Conservation (phyloP, 2,888 invertebrate genomes). For the Harpalus rufipes region DNA sequence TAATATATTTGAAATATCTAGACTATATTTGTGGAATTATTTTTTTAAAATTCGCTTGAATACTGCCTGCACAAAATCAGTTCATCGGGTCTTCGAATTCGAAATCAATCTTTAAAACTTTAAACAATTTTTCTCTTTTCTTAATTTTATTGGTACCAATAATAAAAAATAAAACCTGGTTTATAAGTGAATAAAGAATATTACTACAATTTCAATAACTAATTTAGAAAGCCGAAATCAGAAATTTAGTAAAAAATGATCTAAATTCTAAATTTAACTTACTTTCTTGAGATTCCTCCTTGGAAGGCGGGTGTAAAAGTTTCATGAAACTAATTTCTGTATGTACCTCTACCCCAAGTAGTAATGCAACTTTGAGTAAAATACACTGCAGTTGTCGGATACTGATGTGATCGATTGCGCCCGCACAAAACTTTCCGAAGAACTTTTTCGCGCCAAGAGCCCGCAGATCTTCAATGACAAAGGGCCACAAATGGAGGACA, state of each 20-base stretch:
- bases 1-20: too few relatives aligned
- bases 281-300: constrained; percentile 81
- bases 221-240: too few relatives aligned
- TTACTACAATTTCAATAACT: too few relatives aligned
- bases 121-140: too few relatives aligned
- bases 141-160: background rate
- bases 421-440: constrained; percentile 99
- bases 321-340: constrained; percentile 94
- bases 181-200: background rate
- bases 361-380: constrained; percentile 94
- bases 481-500: constrained; percentile 98
- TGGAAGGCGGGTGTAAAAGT: constrained; percentile 87
- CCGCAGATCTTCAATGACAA: constrained; percentile 96
- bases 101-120: too few relatives aligned
- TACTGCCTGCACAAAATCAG: too few relatives aligned
- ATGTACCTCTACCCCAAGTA: constrained; percentile 97
- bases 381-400: constrained; percentile 98
- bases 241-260: background rate
- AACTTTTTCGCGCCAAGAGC: constrained; percentile 98
- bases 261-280: constrained; percentile 67
- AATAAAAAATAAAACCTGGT: background rate
- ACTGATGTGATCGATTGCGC: constrained; percentile 98
- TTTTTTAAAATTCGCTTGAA: too few relatives aligned
- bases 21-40: too few relatives aligned
- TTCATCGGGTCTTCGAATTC: too few relatives aligned